These are phyloP conservation scores for Ferrisia virgata DNA, from an alignment of 2,888 invertebrate species.

Conservation along the genomic window DNA sequence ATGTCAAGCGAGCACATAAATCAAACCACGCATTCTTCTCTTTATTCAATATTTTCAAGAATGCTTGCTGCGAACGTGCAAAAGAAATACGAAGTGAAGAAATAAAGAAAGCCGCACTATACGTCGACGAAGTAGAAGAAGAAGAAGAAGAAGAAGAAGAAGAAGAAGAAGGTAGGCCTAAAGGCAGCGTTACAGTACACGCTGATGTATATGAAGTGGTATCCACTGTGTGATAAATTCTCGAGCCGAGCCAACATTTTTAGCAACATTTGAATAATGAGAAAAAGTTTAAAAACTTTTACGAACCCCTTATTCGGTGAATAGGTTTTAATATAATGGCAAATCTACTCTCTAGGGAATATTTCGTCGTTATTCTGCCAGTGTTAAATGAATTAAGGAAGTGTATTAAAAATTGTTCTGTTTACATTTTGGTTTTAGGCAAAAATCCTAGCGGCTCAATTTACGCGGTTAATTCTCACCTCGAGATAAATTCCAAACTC, in stretches of 20 bases:
- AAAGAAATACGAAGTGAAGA: no score
- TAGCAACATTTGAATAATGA: conserved; percentile 26
- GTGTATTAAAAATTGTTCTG: conserved; percentile 24
- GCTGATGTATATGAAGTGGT: conserved; percentile 1
- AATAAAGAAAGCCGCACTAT: no score
- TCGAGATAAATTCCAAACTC: neutral
- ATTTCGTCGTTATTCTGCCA: conserved; percentile 16
- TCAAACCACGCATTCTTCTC: neutral
- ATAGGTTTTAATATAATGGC: conserved; percentile 15
- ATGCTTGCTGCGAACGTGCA: neutral
- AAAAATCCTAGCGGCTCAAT: neutral
- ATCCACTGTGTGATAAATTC: neutral
- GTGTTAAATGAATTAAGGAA: conserved; percentile 24
- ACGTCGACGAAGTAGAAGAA: neutral
- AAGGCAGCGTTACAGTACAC: no score
- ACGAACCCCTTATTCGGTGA: neutral
- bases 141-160: neutral
- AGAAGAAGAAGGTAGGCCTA: neutral
- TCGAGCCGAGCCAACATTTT: neutral
- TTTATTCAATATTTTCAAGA: neutral
- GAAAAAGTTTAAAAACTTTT: conserved; percentile 20
- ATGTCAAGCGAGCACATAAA: neutral
- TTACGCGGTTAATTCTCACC: conserved; percentile 9
- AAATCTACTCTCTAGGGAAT: conserved; percentile 1
- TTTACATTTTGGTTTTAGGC: conserved; percentile 26